A percentile compares a stretch with the other conserved stretches of the same genome.
Evolutionary conservation across 2,888 invertebrate species (phyloP).

Genomic region (Rhagophthalmus giganteus): DNA sequence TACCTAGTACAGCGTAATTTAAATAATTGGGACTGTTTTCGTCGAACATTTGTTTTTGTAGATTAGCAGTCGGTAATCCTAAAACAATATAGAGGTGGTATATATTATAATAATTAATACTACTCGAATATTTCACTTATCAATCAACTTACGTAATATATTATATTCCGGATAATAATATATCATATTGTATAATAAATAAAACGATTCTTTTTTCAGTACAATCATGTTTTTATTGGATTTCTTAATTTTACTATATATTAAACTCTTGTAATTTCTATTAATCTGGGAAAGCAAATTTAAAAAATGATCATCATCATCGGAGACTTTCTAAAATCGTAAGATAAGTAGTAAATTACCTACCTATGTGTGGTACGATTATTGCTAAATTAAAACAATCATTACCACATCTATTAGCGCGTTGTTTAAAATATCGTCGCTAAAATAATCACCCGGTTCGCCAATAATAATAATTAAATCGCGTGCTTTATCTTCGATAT

Average conservation of each 20-base stretch:
- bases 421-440: slow-evolving; percentile 38
- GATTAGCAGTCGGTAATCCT: slow-evolving; percentile 7
- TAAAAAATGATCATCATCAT: neutral
- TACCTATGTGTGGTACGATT: too few species aligned
- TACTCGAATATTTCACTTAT: too few species aligned
- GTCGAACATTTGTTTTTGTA: slow-evolving; percentile 32
- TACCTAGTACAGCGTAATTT: slow-evolving; percentile 45
- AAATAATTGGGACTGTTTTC: slow-evolving; percentile 39
- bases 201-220: neutral
- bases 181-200: neutral
- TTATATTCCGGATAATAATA: slow-evolving; percentile 4
- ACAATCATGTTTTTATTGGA: neutral
- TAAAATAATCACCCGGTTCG: slow-evolving; percentile 37
- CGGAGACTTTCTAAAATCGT: slow-evolving; percentile 3
- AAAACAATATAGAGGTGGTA: neutral
- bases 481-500: slow-evolving; percentile 29
- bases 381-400: too few species aligned
- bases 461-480: slow-evolving; percentile 39
- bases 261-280: neutral
- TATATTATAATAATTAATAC: neutral
- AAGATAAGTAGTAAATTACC: too few species aligned
- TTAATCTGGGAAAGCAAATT: slow-evolving; percentile 1
- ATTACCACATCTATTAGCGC: slow-evolving; percentile 39
- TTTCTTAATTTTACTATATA: slow-evolving; percentile 3
- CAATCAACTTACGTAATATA: slow-evolving; percentile 12